These are phyloP conservation scores for Gallinago undulata DNA, from an alignment of 2,113 vertebrate species.

Conservation along the genomic window DNA sequence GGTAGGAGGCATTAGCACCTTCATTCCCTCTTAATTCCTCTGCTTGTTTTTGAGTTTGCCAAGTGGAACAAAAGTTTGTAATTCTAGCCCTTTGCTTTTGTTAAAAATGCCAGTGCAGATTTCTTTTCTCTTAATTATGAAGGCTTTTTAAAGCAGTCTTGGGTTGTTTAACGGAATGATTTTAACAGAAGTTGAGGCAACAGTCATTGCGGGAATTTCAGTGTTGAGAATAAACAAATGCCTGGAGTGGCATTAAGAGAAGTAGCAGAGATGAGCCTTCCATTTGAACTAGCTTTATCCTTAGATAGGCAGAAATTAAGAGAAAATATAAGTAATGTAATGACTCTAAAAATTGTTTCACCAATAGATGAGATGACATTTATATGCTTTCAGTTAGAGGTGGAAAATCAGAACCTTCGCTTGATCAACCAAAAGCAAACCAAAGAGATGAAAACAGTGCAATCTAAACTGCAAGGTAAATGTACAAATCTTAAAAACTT, in stretches of 20 bases:
- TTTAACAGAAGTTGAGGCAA: not conserved
- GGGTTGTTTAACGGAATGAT: not conserved
- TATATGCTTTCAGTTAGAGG: slow-evolving; percentile 86
- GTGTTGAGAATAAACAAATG: not conserved
- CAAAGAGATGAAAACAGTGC: slow-evolving; percentile 85
- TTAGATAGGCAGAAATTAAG: not conserved
- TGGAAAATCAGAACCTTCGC: slow-evolving; percentile 89
- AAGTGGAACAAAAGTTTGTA: not conserved
- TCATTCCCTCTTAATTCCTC: not conserved
- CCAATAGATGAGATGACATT: slow-evolving; percentile 5
- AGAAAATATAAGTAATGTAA: not conserved
- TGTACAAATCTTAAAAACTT: not conserved
- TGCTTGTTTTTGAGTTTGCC: not conserved
- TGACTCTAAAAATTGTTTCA: not conserved
- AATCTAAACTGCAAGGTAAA: slow-evolving; percentile 87
- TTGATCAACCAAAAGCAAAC: slow-evolving; percentile 88
- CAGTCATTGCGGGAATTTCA: not conserved
- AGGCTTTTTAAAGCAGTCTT: not conserved
- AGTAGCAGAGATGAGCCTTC: not conserved
- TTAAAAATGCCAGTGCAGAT: not conserved
- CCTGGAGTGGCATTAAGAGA: not conserved
- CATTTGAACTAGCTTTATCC: not conserved
- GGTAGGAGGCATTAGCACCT: not conserved
- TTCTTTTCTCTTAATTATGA: not conserved
- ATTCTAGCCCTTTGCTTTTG: not conserved